Base-by-base conservation (phyloP, 2,797 vertebrate genomes). In the Borostomias antarcticus region DNA sequence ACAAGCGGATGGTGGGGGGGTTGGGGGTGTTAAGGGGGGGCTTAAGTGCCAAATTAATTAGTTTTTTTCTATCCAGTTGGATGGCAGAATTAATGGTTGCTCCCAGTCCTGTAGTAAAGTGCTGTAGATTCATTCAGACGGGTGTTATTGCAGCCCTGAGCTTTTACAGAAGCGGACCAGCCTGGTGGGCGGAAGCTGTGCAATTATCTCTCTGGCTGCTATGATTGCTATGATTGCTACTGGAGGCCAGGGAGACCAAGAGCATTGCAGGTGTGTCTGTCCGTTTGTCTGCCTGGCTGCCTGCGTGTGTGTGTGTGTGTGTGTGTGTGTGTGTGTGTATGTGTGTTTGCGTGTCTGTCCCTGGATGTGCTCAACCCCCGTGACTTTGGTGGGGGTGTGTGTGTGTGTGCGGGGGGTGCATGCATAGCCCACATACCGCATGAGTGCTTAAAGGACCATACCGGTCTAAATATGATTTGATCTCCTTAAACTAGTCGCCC, bases 41-140 rank as follows among this genome's bases (percentile, higher is more conserved):
- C 70, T 85, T 93, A 95, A 95, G 92, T 92, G 92, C 89, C 88
- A 94, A 93, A 95, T 94, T 90, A 93, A 95, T 95, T 86, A 78
- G 85, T 92, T 91, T 92, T 86, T 86, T 90, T 93, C 88, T 92
- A 93, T 95, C 92, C 92, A 93, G 93, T 94, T 94, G 94, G 92
- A 89, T 77, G 83, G 91, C 79, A 89, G 93, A 91, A 92, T 94
- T 94, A 95, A 96, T 94, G 92, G 92, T 89, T 72, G 82, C 93
- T 91, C 88, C 84, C 89, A 94, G 93, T 90, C 84, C 91, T 92
- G 94, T 91, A 88, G 92, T 94, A 94, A 96, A 96, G 92, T 90
- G 90, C 87, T 76, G 82, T 82, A 83, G 93, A 95, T 94, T 95
- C 93, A 95, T 95, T 93, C 91, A 88, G 91, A 91, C 88, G 89